Evolutionary conservation across 2,797 vertebrate species (phyloP).

Genomic region (Notolabrus celidotus): DNA sequence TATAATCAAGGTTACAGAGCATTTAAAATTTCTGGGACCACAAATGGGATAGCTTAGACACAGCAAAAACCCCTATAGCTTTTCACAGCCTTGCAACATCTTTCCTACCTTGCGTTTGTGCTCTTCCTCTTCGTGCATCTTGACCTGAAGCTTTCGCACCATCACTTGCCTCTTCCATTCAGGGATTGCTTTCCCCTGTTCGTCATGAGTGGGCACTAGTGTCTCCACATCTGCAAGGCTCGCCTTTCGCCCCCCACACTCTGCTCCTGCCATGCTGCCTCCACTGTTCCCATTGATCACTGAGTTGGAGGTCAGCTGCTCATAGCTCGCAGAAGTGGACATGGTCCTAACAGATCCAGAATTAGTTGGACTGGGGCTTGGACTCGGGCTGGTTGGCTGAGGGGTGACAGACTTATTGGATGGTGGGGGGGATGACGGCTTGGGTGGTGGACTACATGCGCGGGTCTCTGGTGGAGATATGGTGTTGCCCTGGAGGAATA

Average conservation of each 20-base stretch:
- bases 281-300: slow-evolving; percentile 88
- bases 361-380: slow-evolving; percentile 70
- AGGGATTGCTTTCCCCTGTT: slow-evolving; percentile 92
- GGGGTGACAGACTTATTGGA: slow-evolving; percentile 56
- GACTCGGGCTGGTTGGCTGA: slow-evolving; percentile 66
- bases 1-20: not conserved
- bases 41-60: slow-evolving; percentile 68
- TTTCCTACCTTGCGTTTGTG: slow-evolving; percentile 92
- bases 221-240: slow-evolving; percentile 87
- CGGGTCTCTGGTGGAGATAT: slow-evolving; percentile 73
- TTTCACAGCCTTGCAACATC: slow-evolving; percentile 2
- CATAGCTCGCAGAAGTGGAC: slow-evolving; percentile 75
- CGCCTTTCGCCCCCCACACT: slow-evolving; percentile 74
- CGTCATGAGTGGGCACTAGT: slow-evolving; percentile 92
- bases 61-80: slow-evolving; percentile 3
- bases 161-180: slow-evolving; percentile 98
- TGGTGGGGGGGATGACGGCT: slow-evolving; percentile 56
- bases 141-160: slow-evolving; percentile 95
- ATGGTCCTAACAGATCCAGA: slow-evolving; percentile 68
- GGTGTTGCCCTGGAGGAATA: slow-evolving; percentile 63
- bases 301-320: slow-evolving; percentile 75
- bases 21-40: slow-evolving; percentile 37
- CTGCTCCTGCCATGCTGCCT: slow-evolving; percentile 25
- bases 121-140: slow-evolving; percentile 97
- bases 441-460: slow-evolving; percentile 64